Evolutionary conservation across 2,797 vertebrate genomes (phyloP), one percentile per base, ranked within the genome.

Genomic region (Petrocephalus schoutedeni): DNA sequence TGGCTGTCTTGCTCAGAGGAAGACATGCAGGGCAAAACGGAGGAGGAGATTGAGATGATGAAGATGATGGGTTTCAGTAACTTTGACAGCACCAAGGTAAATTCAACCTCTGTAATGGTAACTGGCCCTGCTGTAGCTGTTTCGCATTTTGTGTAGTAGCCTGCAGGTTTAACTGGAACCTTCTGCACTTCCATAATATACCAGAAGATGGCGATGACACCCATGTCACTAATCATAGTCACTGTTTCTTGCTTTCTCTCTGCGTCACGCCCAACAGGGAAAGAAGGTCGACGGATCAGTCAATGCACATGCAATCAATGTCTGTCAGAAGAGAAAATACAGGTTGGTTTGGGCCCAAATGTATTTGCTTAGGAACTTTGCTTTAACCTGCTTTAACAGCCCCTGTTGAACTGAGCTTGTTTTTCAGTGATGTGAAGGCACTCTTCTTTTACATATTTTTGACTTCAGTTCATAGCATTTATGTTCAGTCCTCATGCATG

Each of bases 21-120:
- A 74, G 98, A 99, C 91, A 93, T 99, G 94, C 93, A 99, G 90
- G 98, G 97, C 19, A 99, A 99, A 94, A 98, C 98, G 0, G 97
- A 99, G 58, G 98, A 99, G 90, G 98, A 99, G 91, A 99, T 99
- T 0, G 98, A 99, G 94, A 99, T 99, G 98, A 98, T 99, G 97
- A 99, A 99, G 89, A 89, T 92, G 88, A 99, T 99, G 98, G 98
- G 98, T 6, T 99, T 99, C 89, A 92, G 92, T 61, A 92, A 95
- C 0, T 99, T 99, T 71, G 95, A 98, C 89, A 95, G 93, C 2
- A 96, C 96, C 0, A 99, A 99, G 95, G 98, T 98, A 91, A 97
- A 95, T 41, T 41, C 61, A 3, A 84, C 51, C n/a, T 84, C 21
- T 53, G 9, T 82, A 82, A 84, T 53, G 19, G 19, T 83, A 84